Percentiles rank a stretch among this genome's conserved stretches.
Evolutionary conservation across 2,113 vertebrate genomes (phyloP).

Genomic region (Stictonetta naevosa): DNA sequence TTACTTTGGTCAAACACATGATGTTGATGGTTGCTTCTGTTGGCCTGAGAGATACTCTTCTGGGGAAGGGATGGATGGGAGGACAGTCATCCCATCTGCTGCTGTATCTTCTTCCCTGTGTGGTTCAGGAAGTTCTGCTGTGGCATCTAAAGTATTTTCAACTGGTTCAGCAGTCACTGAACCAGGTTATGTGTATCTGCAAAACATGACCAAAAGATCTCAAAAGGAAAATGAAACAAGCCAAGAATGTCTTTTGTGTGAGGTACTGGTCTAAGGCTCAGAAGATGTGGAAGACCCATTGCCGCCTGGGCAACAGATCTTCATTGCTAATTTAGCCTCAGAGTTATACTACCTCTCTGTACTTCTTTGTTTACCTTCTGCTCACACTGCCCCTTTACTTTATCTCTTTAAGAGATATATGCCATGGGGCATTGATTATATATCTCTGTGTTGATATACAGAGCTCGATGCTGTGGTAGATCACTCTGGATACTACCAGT

Average conservation of each 20-base stretch:
- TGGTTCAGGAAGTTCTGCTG: not conserved
- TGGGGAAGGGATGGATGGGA: not conserved
- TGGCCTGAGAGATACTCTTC: not conserved
- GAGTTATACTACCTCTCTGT: not conserved
- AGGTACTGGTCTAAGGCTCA: not conserved
- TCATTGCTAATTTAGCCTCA: not conserved
- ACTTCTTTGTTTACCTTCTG: not conserved
- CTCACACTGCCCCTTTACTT: not conserved
- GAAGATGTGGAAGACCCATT: not conserved
- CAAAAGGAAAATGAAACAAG: not conserved
- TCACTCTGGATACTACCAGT: not conserved
- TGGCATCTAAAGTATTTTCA: not conserved
- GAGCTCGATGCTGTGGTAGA: not conserved
- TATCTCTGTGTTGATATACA: not conserved
- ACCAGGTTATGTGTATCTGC: not conserved
- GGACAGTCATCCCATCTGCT: fast-evolving
- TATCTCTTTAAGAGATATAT: not conserved
- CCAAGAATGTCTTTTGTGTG: not conserved
- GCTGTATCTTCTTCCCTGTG: not conserved
- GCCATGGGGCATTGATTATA: not conserved
- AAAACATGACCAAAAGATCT: not conserved
- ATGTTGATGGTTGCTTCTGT: not conserved
- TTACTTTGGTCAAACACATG: not conserved
- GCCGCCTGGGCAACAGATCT: not conserved
- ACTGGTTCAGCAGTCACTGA: not conserved